phyloP scores from a whole-genome alignment of 2,797 vertebrate genomes.

The Peromyscus eremicus region DNA sequence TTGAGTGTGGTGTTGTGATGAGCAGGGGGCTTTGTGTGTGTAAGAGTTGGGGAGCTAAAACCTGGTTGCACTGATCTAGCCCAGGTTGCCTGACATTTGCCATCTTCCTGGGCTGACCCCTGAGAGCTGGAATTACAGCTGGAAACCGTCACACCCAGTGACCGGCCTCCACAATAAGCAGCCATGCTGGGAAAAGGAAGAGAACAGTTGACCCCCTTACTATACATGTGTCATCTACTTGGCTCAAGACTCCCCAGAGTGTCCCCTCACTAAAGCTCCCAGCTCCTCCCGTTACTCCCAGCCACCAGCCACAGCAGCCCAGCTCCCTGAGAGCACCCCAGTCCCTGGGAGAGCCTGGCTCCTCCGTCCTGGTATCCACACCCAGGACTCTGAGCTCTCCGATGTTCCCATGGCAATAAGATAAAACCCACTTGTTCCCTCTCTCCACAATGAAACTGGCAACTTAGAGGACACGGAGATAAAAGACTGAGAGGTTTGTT shows the following conservation, averaged over 20 bases:
- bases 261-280: background rate
- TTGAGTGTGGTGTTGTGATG: background rate
- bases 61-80: too few relatives aligned
- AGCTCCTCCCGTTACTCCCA: background rate
- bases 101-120: background rate
- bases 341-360: background rate
- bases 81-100: background rate
- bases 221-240: background rate
- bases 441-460: slow-evolving; percentile 54
- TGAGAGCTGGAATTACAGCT: background rate
- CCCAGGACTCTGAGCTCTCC: slow-evolving; percentile 28
- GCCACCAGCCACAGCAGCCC: background rate
- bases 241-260: background rate
- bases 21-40: too few relatives aligned
- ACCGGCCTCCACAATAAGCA: background rate
- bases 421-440: slow-evolving; percentile 75
- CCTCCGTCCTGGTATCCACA: background rate
- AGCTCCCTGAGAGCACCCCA: background rate
- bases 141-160: background rate
- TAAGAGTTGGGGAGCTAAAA: background rate
- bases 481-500: slow-evolving; percentile 60
- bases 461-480: slow-evolving; percentile 63
- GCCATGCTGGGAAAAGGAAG: background rate
- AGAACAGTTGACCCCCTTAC: background rate
- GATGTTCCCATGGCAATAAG: slow-evolving; percentile 32